phyloP scores from a whole-genome alignment of 2,888 invertebrate genomes.

The Scaptodrosophila latifasciaeformis region DNA sequence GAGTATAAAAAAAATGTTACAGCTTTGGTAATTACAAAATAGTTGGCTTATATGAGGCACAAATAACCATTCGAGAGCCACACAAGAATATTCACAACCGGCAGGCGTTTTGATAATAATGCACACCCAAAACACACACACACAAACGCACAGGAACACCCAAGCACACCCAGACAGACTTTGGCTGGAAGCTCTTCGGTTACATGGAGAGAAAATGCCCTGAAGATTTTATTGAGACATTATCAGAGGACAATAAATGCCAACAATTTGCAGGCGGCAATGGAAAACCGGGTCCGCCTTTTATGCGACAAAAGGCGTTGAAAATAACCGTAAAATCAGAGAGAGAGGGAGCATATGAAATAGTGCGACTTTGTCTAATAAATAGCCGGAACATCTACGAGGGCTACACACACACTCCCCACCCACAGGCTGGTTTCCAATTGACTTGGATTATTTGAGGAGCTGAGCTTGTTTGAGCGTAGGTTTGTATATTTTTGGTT shows the following conservation, averaged over 20 bases:
- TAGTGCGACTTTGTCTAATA: constrained; percentile 33
- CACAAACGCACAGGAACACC: constrained; percentile 11
- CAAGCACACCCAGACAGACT: constrained; percentile 14
- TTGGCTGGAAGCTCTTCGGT: background rate
- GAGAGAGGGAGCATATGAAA: constrained; percentile 40
- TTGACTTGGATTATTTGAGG: constrained; percentile 11
- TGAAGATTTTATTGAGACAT: constrained; percentile 61
- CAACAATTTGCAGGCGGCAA: constrained; percentile 55
- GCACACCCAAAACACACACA: background rate
- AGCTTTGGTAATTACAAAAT: background rate
- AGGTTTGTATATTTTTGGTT: too few relatives aligned
- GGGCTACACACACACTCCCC: constrained; percentile 52
- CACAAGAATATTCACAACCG: background rate
- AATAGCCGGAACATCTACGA: constrained; percentile 41
- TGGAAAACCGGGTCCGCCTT: constrained; percentile 37
- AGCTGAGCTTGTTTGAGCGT: constrained; percentile 13
- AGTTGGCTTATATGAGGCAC: background rate
- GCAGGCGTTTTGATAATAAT: constrained; percentile 9
- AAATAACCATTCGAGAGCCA: constrained; percentile 16
- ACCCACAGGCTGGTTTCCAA: too few relatives aligned
- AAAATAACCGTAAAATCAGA: constrained; percentile 28
- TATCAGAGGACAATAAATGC: constrained; percentile 59
- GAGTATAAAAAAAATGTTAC: background rate
- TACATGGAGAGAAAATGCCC: background rate
- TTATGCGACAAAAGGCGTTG: constrained; percentile 49